Base-by-base conservation (phyloP, 1,140 invertebrate genomes). In the Temnothorax curvispinosus region DNA sequence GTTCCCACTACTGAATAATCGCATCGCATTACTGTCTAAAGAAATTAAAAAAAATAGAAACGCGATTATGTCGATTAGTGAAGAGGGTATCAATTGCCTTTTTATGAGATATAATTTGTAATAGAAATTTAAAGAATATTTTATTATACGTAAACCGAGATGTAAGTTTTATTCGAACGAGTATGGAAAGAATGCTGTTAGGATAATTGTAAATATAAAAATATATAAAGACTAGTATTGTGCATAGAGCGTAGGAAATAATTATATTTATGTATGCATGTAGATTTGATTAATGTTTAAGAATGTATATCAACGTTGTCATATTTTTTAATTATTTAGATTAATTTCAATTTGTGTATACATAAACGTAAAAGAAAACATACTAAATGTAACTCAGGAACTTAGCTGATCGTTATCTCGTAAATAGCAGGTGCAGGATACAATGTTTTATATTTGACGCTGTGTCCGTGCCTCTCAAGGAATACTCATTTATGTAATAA, bases 251-350 rank as follows among this genome's bases (percentile, higher is more conserved):
- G 11, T 89, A 87, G 62, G 18, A 32, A 64, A 81, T 67, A 88
- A 87, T 85, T 58, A 85, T 90, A 91, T 91, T 90, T 91, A 89
- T 90, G 85, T 80, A 88, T 89, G 80, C 87, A 90, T 62, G 64
- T 87, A 90, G 64, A 56, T 84, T 80, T 87, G 75, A 86, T 90
- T 88, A 87, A 90, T 60, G 56, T 88, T 87, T 75, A 88, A 88
- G 72, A 69, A 62, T 85, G 77, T 87, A 87, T 87, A 85, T 65
- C 82, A 50, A 76, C 44, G 82, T 91, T 86, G 50, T 90, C 88
- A 88, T 85, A 62, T 87, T 90, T 88, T 82, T 85, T 80, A 90
- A 76, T 60, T 87, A 82, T 84, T 84, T 84, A 85, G 52, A 89
- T 76, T 82, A 80, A 52, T 86, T 86, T 67, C 62, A 64, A 85